Conservation (phyloP, 2,113 vertebrate species). For the Anarrhichthys ocellatus region DNA sequence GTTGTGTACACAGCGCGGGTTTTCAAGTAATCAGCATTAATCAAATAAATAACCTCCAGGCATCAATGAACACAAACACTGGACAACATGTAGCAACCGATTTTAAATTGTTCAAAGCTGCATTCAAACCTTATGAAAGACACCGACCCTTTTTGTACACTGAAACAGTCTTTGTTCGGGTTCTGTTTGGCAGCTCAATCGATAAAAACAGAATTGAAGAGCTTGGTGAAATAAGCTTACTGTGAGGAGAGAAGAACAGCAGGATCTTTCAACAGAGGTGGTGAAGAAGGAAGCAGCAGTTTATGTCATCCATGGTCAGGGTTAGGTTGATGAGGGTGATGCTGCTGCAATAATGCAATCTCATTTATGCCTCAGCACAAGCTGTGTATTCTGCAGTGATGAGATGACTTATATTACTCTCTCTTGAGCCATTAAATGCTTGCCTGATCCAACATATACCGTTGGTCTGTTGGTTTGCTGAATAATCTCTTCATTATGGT, state of each 20-base stretch:
- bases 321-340: not conserved
- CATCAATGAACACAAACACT: not conserved
- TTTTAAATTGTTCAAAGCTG: not conserved
- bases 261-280: not conserved
- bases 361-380: not conserved
- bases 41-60: not conserved
- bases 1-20: not conserved
- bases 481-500: not conserved
- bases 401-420: not conserved
- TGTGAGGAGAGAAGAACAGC: not conserved
- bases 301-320: not conserved
- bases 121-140: not conserved
- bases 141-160: not conserved
- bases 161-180: not conserved
- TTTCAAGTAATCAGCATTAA: not conserved
- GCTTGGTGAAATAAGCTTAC: not conserved
- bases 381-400: not conserved
- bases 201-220: not conserved
- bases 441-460: not conserved
- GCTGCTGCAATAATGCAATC: not conserved
- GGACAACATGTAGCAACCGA: not conserved
- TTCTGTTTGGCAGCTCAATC: slow-evolving; percentile 1
- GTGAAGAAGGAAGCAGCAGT: not conserved
- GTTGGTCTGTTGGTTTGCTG: not conserved
- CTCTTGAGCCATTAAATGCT: slow-evolving; percentile 8